These are phyloP conservation scores for Pterocles orientalis DNA, from an alignment of 2,113 vertebrate species.

Conservation along the genomic window DNA sequence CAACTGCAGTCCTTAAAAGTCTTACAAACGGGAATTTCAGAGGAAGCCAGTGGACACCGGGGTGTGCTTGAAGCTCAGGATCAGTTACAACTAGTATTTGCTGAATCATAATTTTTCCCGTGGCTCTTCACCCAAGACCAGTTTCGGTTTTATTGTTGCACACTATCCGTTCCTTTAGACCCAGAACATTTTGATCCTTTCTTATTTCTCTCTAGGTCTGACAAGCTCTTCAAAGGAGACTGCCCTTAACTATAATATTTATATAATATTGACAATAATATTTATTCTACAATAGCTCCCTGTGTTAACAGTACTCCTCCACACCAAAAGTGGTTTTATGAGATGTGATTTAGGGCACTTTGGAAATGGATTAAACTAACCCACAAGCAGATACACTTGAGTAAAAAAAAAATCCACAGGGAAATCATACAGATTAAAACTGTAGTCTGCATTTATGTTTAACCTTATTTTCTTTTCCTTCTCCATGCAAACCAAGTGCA, in stretches of 20 bases:
- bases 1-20: neutral
- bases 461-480: neutral
- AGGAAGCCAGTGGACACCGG: neutral
- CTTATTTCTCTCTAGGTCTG: neutral
- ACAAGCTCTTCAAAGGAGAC: neutral
- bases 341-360: constrained; percentile 1
- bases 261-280: neutral
- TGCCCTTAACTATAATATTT: constrained; percentile 24
- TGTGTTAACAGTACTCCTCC: neutral
- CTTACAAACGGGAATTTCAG: neutral
- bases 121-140: neutral
- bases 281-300: constrained; percentile 36
- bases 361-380: neutral
- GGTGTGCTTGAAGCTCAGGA: neutral
- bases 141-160: neutral
- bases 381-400: neutral
- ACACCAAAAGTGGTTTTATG: neutral
- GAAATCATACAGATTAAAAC: neutral
- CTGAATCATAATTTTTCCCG: neutral
- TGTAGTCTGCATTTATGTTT: neutral
- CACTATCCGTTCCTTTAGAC: neutral
- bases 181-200: neutral
- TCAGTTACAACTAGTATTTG: neutral
- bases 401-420: neutral
- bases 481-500: neutral